Conservation (phyloP, 1,140 invertebrate species). For the Aphelenchoides besseyi region DNA sequence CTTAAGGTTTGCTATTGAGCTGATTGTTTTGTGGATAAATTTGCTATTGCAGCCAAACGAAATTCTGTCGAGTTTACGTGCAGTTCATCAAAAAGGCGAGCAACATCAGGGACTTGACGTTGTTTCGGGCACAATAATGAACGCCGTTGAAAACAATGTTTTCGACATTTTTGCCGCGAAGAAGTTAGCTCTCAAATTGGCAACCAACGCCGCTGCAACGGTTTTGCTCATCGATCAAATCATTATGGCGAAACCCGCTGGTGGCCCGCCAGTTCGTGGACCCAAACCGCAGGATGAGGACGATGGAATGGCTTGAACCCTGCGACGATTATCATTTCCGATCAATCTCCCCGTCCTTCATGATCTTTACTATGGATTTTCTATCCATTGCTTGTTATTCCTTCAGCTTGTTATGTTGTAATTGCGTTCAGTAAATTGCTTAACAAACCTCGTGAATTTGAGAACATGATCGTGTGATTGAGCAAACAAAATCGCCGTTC, state of each 20-base stretch:
- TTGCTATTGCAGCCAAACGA: constrained; percentile 70
- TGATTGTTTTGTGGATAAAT: background rate
- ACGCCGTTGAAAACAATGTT: constrained; percentile 74
- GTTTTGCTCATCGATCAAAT: constrained; percentile 85
- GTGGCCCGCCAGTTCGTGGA: constrained; percentile 53
- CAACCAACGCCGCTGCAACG: constrained; percentile 83
- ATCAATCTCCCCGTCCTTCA: too few relatives aligned
- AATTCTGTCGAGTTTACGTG: constrained; percentile 82
- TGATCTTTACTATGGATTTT: too few relatives aligned
- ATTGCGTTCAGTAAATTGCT: too few relatives aligned
- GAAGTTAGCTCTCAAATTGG: constrained; percentile 89
- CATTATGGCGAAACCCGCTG: constrained; percentile 61
- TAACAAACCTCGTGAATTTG: too few relatives aligned
- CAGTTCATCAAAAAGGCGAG: constrained; percentile 83
- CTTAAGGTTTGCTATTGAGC: constrained; percentile 67
- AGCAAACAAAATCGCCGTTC: too few relatives aligned
- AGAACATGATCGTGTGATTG: too few relatives aligned
- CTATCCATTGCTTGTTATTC: too few relatives aligned
- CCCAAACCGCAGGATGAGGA: constrained; percentile 59
- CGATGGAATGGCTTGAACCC: constrained; percentile 47
- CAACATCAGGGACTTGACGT: constrained; percentile 82
- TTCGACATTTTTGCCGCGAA: constrained; percentile 83
- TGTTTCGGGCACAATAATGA: constrained; percentile 71
- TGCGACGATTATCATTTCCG: too few relatives aligned
- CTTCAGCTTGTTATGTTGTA: too few relatives aligned